phyloP scores from a whole-genome alignment of 2,888 invertebrate genomes.

The Drosophila cognata region DNA sequence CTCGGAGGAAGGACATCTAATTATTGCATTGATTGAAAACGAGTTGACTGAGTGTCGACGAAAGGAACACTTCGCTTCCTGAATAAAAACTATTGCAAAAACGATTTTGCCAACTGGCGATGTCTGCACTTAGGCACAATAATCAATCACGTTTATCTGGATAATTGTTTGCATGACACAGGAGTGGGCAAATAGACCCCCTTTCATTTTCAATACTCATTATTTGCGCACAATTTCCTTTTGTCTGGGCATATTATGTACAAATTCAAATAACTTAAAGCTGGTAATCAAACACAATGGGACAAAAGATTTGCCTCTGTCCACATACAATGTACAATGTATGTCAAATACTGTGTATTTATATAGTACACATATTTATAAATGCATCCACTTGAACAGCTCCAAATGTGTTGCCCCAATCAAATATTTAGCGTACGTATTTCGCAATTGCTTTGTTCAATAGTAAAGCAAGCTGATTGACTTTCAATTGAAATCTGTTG shows the following conservation, averaged over 20 bases:
- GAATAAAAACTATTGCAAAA: slow-evolving; percentile 21
- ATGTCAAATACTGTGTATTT: background rate
- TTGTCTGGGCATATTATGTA: slow-evolving; percentile 11
- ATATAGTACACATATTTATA: background rate
- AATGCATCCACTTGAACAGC: background rate
- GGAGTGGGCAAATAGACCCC: slow-evolving; percentile 18
- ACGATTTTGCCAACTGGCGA: slow-evolving; percentile 6
- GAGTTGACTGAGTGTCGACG: slow-evolving; percentile 33
- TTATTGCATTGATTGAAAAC: slow-evolving; percentile 74
- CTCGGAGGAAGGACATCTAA: slow-evolving; percentile 63
- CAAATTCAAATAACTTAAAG: slow-evolving; percentile 1
- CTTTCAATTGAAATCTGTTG: background rate
- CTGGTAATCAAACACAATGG: background rate
- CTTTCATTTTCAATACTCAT: slow-evolving; percentile 53
- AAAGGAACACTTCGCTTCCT: slow-evolving; percentile 6
- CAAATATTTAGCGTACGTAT: background rate
- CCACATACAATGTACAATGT: background rate
- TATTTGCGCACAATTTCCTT: slow-evolving; percentile 69
- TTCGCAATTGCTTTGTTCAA: background rate
- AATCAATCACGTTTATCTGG: slow-evolving; percentile 76
- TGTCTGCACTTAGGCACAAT: slow-evolving; percentile 35
- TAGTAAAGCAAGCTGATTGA: background rate
- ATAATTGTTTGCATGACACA: slow-evolving; percentile 62
- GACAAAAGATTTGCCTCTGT: background rate
- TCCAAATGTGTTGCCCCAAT: background rate